Conservation (phyloP, 2,113 vertebrate species). For the Mungos mungo region DNA sequence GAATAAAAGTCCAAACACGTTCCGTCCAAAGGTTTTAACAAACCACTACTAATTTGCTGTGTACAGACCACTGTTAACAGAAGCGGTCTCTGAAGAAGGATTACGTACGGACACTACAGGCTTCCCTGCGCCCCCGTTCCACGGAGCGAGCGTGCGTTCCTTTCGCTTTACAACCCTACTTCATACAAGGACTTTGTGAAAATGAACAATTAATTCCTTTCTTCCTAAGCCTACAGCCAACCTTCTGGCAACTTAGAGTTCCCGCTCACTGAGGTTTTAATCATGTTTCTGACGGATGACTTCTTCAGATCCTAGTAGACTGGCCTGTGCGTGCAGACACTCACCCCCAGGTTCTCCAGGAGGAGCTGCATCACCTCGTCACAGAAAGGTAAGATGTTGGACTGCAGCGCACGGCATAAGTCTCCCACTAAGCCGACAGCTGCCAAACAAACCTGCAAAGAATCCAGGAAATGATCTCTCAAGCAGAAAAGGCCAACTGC, state of each 20-base stretch:
- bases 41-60: neutral
- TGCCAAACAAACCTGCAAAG: constrained; percentile 95
- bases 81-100: neutral
- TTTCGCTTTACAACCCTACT: neutral
- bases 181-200: neutral
- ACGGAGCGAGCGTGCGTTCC: neutral
- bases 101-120: neutral
- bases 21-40: neutral
- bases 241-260: neutral
- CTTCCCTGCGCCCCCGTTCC: neutral
- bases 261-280: neutral
- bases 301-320: neutral
- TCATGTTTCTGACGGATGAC: neutral
- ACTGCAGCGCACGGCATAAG: constrained; percentile 94
- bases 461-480: neutral
- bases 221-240: neutral
- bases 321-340: constrained; percentile 56
- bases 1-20: neutral
- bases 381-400: constrained; percentile 97
- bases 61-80: neutral
- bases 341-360: constrained; percentile 97
- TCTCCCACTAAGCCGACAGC: constrained; percentile 97
- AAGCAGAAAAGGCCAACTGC: neutral
- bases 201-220: neutral
- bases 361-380: constrained; percentile 99